Evolutionary conservation across 2,113 vertebrate genomes (phyloP), one percentile per base, ranked within the genome.

Genomic region (Empidonax alnorum): DNA sequence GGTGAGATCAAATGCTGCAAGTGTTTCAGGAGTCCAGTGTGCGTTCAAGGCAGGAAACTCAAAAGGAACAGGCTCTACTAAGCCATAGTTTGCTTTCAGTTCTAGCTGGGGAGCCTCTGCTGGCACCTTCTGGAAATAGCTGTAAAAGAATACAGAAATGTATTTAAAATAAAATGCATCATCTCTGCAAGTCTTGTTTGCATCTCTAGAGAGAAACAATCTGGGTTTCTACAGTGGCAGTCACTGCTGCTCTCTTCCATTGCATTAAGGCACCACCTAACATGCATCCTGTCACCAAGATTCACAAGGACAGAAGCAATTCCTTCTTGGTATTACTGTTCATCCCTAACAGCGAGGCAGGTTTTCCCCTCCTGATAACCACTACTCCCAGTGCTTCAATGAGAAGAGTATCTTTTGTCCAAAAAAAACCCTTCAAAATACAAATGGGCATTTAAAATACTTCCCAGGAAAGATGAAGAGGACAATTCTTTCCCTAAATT

Each of bases 51-150:
- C 91, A 31, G 99, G 99, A 90, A 99, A 98, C 96, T 99, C 99
- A 35, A 99, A 99, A 63, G 97, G 69, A 71, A 98, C 52, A 6
- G 99, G 99, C 91, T 99, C 99, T 7, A 99, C 99, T 53, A 99
- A 98, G 67, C 99, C 99, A 10, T 99, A 99, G 87, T 98, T 99
- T 12, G 99, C 99, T 97, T 99, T 99, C 90, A 99, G 92, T 95
- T 99, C 99, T 97, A 99, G 97, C 68, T 98, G 98, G 14, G 99
- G 99, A 25, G 99, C 98, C 92, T 99, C 99, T 13, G 98, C 95
- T 33, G 99, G 99, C 69, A 99, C 97, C 95, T 99, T 99, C 65
- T 99, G 99, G 95, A 99, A 99, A 96, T 99, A 99, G 97, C 99
- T 99, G 96, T 95, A 96, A 97, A 24, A 86, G 61, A 97, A 97